Percentiles rank a stretch among this genome's conserved stretches.
These are phyloP conservation scores for human DNA, from an alignment of 2,113 vertebrate genomes.

Conservation along the genomic window DNA sequence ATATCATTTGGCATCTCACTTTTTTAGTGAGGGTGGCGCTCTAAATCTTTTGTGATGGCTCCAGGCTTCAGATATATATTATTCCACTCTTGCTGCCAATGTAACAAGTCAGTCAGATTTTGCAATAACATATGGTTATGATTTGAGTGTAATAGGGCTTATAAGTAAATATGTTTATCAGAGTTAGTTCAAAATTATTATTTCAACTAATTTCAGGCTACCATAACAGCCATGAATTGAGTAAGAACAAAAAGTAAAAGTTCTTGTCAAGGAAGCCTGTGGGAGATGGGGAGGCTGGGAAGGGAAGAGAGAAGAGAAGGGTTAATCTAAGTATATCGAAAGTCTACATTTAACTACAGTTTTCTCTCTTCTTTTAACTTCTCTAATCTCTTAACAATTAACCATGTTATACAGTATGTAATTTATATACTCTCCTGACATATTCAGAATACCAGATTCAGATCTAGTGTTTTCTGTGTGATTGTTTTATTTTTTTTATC, in stretches of 20 bases:
- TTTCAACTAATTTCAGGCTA: slow-evolving; percentile 22
- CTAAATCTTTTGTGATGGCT: not conserved
- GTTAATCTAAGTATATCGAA: not conserved
- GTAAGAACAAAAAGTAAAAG: not conserved
- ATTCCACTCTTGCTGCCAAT: not conserved
- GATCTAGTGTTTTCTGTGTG: not conserved
- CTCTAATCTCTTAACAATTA: not conserved
- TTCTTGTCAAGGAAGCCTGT: not conserved
- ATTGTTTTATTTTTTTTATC: not conserved
- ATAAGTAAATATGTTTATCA: slow-evolving; percentile 8
- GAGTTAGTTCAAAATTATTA: slow-evolving; percentile 37
- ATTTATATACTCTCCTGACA: not conserved
- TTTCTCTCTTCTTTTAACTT: not conserved
- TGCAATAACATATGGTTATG: slow-evolving; percentile 45
- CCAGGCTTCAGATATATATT: not conserved
- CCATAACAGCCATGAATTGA: not conserved
- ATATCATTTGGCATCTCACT: not conserved
- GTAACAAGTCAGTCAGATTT: slow-evolving; percentile 13
- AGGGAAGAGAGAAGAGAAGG: not conserved
- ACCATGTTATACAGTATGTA: not conserved
- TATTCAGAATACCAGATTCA: not conserved
- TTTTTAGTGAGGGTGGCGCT: not conserved
- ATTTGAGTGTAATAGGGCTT: not conserved
- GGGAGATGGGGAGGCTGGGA: accelerated
- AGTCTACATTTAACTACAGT: not conserved